phyloP scores from a whole-genome alignment of 2,797 vertebrate species.

The Sebastes taczanowskii region DNA sequence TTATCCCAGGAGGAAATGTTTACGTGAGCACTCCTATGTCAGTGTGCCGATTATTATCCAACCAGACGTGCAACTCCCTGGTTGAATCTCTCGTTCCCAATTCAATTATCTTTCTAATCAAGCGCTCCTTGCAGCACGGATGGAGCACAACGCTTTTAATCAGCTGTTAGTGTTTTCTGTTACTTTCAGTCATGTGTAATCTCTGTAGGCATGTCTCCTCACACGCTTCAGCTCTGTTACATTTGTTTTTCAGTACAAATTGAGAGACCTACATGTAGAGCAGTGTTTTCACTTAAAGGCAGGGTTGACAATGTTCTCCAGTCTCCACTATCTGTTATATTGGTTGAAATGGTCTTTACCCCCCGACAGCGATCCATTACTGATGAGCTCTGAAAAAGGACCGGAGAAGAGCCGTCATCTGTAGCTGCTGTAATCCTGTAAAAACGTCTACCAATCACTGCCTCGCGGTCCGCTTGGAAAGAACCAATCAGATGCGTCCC shows the following conservation, averaged over 20 bases:
- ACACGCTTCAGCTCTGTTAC: neutral
- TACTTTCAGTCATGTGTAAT: conserved; percentile 38
- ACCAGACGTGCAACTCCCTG: conserved; percentile 56
- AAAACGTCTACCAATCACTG: no score
- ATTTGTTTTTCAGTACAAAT: neutral
- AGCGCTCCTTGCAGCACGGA: conserved; percentile 54
- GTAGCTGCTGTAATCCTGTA: no score
- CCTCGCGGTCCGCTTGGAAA: no score
- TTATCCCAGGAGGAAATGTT: conserved; percentile 21
- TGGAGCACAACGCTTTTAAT: conserved; percentile 58
- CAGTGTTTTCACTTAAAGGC: no score
- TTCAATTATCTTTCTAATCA: conserved; percentile 83
- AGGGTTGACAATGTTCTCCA: no score
- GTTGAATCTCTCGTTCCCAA: conserved; percentile 55
- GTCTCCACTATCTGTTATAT: no score
- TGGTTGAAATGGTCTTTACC: no score
- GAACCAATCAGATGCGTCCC: no score
- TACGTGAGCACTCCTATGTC: conserved; percentile 24
- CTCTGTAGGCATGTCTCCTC: conserved; percentile 32
- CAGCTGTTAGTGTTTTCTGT: conserved; percentile 52
- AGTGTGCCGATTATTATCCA: conserved; percentile 35
- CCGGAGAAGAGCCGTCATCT: no score
- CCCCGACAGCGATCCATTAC: no score
- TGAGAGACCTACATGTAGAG: no score
- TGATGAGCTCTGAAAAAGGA: no score